These are phyloP conservation scores for Hippasteria phrygiana DNA, from an alignment of 53 echinoderm and acorn worm genomes.

Conservation along the genomic window DNA sequence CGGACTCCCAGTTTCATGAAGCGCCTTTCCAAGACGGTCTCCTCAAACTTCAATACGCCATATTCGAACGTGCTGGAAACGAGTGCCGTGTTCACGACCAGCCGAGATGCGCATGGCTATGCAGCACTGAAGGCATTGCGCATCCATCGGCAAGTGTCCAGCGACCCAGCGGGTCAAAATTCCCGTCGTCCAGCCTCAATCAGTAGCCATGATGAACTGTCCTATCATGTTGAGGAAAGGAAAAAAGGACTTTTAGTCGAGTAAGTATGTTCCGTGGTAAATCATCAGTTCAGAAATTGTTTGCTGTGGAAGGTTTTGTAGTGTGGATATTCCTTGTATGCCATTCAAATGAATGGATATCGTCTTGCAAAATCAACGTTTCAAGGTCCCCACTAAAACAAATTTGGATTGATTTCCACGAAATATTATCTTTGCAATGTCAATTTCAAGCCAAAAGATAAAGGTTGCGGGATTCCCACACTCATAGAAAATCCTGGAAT, in stretches of 20 bases:
- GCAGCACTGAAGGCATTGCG: conserved; percentile 88
- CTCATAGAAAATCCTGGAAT: no score
- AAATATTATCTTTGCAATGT: no score
- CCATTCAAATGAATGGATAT: no score
- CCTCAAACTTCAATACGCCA: conserved; percentile 78
- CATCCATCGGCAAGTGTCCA: conserved; percentile 62
- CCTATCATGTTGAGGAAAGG: conserved; percentile 46
- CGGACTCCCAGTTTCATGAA: conserved; percentile 95
- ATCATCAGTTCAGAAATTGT: no score
- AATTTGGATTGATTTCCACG: no score
- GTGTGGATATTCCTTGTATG: no score
- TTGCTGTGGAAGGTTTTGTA: no score
- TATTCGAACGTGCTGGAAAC: conserved; percentile 89
- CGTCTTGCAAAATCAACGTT: no score
- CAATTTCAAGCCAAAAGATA: no score
- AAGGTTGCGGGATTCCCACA: no score
- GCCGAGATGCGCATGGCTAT: conserved; percentile 88
- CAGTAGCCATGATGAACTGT: conserved; percentile 69
- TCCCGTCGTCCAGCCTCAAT: conserved; percentile 61
- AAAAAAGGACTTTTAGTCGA: conserved; percentile 67
- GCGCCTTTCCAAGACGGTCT: conserved; percentile 84
- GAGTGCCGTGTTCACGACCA: conserved; percentile 86
- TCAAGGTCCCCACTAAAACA: no score
- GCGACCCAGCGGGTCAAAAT: conserved; percentile 27
- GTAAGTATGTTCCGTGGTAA: conserved; percentile 53